Percentiles rank a stretch among this genome's conserved stretches.
phyloP scores from a whole-genome alignment of 2,888 invertebrate genomes.

The Saturnia japonica region DNA sequence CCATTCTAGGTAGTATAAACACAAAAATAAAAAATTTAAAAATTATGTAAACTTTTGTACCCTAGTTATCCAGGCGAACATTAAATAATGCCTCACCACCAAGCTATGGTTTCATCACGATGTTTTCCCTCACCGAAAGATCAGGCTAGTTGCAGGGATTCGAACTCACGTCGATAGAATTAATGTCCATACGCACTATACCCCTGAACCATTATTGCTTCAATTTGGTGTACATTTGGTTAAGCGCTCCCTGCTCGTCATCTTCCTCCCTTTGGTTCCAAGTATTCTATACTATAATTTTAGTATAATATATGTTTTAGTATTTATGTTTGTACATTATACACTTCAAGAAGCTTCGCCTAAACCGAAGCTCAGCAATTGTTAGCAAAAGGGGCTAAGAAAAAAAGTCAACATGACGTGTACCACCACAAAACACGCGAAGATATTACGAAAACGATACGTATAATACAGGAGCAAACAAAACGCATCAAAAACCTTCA shows the following conservation, averaged over 20 bases:
- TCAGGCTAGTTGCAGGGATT: too few relatives aligned
- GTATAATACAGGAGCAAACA: conserved; percentile 56
- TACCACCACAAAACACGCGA: not conserved
- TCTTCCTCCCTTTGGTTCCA: not conserved
- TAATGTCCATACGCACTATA: too few relatives aligned
- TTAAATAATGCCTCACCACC: too few relatives aligned
- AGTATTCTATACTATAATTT: not conserved
- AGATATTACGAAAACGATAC: conserved; percentile 11
- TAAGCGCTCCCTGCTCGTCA: not conserved
- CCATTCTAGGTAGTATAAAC: too few relatives aligned
- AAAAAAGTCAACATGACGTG: not conserved
- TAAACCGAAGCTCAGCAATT: not conserved
- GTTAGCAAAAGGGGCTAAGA: not conserved
- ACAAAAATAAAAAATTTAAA: too few relatives aligned
- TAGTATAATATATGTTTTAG: not conserved
- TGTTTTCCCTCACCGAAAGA: too few relatives aligned
- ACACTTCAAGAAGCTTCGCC: not conserved
- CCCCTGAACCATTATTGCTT: too few relatives aligned
- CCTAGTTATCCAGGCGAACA: too few relatives aligned
- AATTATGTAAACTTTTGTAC: too few relatives aligned
- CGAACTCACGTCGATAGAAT: too few relatives aligned
- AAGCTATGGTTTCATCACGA: too few relatives aligned
- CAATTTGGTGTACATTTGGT: not conserved
- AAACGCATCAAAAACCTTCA: conserved; percentile 67
- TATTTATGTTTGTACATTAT: not conserved